phyloP scores from a whole-genome alignment of 2,113 vertebrate genomes.

The Protomyctophum bolini region DNA sequence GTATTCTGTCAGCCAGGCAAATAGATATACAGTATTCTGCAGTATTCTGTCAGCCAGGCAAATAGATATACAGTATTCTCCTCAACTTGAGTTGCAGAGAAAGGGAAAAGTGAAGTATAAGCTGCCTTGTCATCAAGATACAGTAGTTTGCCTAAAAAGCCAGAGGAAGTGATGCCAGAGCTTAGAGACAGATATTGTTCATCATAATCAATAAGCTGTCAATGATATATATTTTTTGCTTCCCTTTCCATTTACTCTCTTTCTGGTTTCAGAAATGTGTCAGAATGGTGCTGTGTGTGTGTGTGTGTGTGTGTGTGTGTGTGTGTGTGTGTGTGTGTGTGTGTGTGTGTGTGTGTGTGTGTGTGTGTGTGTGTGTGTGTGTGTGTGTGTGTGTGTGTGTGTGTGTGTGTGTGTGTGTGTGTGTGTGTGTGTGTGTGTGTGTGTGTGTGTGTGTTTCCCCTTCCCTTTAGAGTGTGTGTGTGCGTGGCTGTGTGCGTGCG shows the following conservation, averaged over 20 bases:
- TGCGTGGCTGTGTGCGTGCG: background rate
- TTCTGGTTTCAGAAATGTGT: background rate
- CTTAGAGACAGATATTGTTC: too few relatives aligned
- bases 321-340: too few relatives aligned
- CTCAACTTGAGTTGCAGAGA: too few relatives aligned
- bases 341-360: conserved; percentile 9
- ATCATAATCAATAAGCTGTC: too few relatives aligned
- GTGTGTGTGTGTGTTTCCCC: conserved; percentile 17
- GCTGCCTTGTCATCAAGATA: too few relatives aligned
- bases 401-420: conserved; percentile 1
- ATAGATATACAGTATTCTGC: too few relatives aligned
- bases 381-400: background rate
- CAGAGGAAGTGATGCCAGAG: too few relatives aligned
- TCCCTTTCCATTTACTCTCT: background rate
- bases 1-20: too few relatives aligned
- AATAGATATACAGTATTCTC: too few relatives aligned
- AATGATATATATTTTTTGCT: background rate
- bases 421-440: background rate
- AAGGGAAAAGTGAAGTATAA: too few relatives aligned
- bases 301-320: background rate
- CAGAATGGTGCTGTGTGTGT: background rate
- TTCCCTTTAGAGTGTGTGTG: conserved; percentile 21
- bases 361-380: background rate
- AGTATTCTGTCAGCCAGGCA: too few relatives aligned
- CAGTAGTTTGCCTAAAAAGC: too few relatives aligned